These are phyloP conservation scores for Drosophila anceps DNA, from an alignment of 2,888 invertebrate species.

Conservation along the genomic window DNA sequence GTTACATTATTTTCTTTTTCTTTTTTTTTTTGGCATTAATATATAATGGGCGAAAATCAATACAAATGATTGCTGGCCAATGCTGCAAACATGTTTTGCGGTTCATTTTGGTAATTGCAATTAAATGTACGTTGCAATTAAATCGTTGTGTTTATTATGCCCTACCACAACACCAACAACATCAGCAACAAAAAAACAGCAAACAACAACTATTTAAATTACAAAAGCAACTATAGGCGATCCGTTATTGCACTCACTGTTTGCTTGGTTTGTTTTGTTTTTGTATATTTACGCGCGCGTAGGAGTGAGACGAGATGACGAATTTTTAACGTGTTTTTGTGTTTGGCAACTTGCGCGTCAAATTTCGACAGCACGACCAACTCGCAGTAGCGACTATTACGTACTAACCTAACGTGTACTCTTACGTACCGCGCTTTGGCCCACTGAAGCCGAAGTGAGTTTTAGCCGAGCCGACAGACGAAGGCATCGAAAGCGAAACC, in stretches of 20 bases:
- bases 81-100: constrained; percentile 55
- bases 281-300: constrained; percentile 62
- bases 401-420: constrained; percentile 58
- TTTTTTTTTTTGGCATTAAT: constrained; percentile 51
- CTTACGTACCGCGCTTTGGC: constrained; percentile 35
- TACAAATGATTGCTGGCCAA: constrained; percentile 59
- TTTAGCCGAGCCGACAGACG: constrained; percentile 27
- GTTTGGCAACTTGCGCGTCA: constrained; percentile 3
- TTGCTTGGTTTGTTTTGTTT: constrained; percentile 58
- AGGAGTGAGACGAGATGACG: constrained; percentile 57
- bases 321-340: constrained; percentile 66
- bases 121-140: constrained; percentile 35
- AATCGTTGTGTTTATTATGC: constrained; percentile 47
- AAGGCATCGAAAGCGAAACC: constrained; percentile 45
- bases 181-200: constrained; percentile 12
- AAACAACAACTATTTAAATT: constrained; percentile 17
- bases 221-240: constrained; percentile 26
- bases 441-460: constrained; percentile 40
- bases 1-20: constrained; percentile 52
- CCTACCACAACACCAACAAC: constrained; percentile 16
- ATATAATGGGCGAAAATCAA: constrained; percentile 74
- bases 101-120: constrained; percentile 63
- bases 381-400: constrained; percentile 49
- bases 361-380: constrained; percentile 49
- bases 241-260: constrained; percentile 61